A percentile compares a stretch with the other conserved stretches of the same genome.
Evolutionary conservation across 2,888 invertebrate genomes (phyloP).

Genomic region (Cheilosia impressa): DNA sequence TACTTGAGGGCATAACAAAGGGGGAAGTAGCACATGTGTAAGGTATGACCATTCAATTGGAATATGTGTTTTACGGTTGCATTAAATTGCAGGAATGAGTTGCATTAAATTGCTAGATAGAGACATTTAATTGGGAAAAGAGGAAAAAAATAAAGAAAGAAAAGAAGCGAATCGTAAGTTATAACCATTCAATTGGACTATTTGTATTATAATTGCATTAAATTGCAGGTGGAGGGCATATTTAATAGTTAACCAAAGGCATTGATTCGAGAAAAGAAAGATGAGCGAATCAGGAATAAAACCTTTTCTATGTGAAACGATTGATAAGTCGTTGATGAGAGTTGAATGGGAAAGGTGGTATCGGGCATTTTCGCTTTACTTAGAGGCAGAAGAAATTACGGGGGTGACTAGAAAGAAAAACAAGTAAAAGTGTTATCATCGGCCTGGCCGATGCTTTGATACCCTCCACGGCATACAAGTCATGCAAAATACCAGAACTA

Average conservation of each 20-base stretch:
- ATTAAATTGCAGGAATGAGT: constrained; percentile 28
- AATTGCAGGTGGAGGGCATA: not conserved
- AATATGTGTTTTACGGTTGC: not conserved
- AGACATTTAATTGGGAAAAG: constrained; percentile 10
- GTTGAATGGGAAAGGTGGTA: constrained; percentile 39
- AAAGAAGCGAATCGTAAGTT: not conserved
- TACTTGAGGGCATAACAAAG: too few species aligned
- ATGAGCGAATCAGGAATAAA: constrained; percentile 36
- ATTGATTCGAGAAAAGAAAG: not conserved
- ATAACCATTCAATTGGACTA: not conserved
- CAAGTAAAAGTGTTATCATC: too few species aligned
- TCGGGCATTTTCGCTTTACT: constrained; percentile 32
- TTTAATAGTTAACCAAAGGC: too few species aligned
- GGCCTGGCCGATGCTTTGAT: too few species aligned
- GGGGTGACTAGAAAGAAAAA: constrained; percentile 29
- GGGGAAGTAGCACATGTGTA: not conserved
- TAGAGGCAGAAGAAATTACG: constrained; percentile 36
- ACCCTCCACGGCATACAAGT: too few species aligned
- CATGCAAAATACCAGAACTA: too few species aligned
- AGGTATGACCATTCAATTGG: too few species aligned
- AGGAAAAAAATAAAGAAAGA: not conserved
- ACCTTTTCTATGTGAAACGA: constrained; percentile 39
- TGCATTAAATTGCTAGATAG: constrained; percentile 27
- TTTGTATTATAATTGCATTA: not conserved
- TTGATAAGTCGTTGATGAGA: constrained; percentile 37